Base-by-base conservation (phyloP, 2,888 invertebrate genomes). In the Ellobium chinense region DNA sequence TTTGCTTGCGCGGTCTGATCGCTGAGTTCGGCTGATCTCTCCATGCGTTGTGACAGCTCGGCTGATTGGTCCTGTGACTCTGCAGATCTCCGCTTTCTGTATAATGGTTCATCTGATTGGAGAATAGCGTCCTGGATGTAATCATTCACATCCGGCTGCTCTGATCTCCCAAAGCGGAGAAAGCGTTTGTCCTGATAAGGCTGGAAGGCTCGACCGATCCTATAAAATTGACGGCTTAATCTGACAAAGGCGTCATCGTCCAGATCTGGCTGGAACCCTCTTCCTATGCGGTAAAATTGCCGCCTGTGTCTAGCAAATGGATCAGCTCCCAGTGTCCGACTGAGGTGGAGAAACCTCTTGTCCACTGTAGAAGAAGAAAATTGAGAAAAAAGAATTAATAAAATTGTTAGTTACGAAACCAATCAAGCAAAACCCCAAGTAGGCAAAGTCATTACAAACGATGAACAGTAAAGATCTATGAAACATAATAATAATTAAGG, bases 131-230 rank as follows among this genome's bases (percentile, higher is more conserved):
- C 75, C 34, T 81, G 82, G 76, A 88, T 80, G 34, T 87, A 66
- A 31, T 88, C 87, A 24, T 87, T 87, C 34, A 86, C 58, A 34
- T 56, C 60, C 56, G 29, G 70, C 14, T 81, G 69, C 5, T 80
- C 83, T 7, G 87, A 82, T 31, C 87, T 81, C 2, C 90, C 90
- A 66, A 90, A 90, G 77, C 90, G 82, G 69, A 90, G 86, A 79
- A 89, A 90, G 37, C 90, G 73, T 84, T 90, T 90, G 65, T 89
- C 88, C 24, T 80, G 74, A 18, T 76, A 76, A 3, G 80, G 72
- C 12, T 85, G 85, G 63, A 83, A 82, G 54, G 86, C 78, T 78
- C 86, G 80, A 24, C 87, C 88, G 65, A 90, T 84, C 63, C 88
- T 72, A 56, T 80, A 83, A 62, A 82, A 83, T 65, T 82, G 80